Conservation (phyloP, 1,140 invertebrate genomes). For the Tetramorium alpestre region DNA sequence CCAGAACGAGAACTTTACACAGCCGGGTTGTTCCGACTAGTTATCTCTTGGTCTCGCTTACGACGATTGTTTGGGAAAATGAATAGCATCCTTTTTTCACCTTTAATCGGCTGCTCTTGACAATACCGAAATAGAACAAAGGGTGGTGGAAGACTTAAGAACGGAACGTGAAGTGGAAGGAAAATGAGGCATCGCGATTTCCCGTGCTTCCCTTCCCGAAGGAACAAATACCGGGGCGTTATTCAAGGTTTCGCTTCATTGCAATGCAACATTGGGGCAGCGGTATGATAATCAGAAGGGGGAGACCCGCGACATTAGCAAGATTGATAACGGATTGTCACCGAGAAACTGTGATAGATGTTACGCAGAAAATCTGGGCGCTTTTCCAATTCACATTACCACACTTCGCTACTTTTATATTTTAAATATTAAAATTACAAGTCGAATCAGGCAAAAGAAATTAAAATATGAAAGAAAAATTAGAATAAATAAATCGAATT, state of each 20-base stretch:
- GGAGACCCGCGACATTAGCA: constrained; percentile 68
- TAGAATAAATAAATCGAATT: neutral
- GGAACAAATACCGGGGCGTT: constrained; percentile 63
- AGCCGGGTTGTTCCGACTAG: neutral
- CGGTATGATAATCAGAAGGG: constrained; percentile 74
- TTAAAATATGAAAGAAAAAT: constrained; percentile 1
- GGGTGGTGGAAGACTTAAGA: neutral
- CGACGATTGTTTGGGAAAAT: constrained; percentile 12
- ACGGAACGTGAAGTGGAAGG: constrained; percentile 29
- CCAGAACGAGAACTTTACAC: neutral
- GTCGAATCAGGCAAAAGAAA: neutral
- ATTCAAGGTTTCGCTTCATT: constrained; percentile 67
- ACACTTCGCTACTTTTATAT: neutral
- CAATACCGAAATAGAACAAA: constrained; percentile 41
- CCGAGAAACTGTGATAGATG: constrained; percentile 71
- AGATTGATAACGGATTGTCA: constrained; percentile 77
- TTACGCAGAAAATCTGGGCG: constrained; percentile 31
- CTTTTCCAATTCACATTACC: neutral
- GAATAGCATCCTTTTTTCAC: constrained; percentile 37
- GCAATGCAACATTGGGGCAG: constrained; percentile 42
- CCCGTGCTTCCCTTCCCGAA: neutral
- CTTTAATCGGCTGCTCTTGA: constrained; percentile 42
- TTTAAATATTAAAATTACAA: constrained; percentile 2
- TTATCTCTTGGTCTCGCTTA: neutral
- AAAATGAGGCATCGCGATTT: constrained; percentile 35